Conservation (phyloP, 2,888 invertebrate species). For the Alcis repandata region DNA sequence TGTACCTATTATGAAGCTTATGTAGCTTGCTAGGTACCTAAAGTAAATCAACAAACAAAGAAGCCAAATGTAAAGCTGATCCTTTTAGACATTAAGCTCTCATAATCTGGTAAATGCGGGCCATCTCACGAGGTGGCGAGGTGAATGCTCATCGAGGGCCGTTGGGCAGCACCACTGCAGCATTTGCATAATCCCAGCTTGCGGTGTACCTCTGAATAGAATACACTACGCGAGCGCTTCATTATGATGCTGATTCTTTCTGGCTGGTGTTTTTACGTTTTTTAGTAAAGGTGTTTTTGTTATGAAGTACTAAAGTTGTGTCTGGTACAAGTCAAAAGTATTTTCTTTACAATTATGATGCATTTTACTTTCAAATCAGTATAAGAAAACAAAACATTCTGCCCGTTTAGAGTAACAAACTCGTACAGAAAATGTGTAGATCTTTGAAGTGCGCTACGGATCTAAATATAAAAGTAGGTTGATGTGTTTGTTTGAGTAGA, state of each 20-base stretch:
- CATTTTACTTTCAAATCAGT: constrained; percentile 21
- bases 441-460: constrained; percentile 58
- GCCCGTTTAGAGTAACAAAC: constrained; percentile 40
- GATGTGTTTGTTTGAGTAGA: constrained; percentile 69
- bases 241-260: constrained; percentile 30
- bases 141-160: constrained; percentile 37
- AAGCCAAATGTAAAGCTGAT: constrained; percentile 16
- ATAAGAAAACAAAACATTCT: constrained; percentile 35
- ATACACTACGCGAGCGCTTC: constrained; percentile 26
- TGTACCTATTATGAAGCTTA: neutral
- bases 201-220: constrained; percentile 38
- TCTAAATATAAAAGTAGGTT: constrained; percentile 73
- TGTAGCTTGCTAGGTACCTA: neutral
- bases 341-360: constrained; percentile 15
- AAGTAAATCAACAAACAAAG: constrained; percentile 14
- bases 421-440: constrained; percentile 55
- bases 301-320: neutral
- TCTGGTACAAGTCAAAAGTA: constrained; percentile 9
- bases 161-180: constrained; percentile 38
- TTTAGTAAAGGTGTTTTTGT: constrained; percentile 15
- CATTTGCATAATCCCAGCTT: constrained; percentile 47
- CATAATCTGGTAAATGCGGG: constrained; percentile 29
- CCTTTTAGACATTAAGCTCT: constrained; percentile 14
- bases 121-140: constrained; percentile 35
- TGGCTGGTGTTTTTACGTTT: constrained; percentile 7